Evolutionary conservation across 2,113 vertebrate species (phyloP).

Genomic region (Otis tarda): DNA sequence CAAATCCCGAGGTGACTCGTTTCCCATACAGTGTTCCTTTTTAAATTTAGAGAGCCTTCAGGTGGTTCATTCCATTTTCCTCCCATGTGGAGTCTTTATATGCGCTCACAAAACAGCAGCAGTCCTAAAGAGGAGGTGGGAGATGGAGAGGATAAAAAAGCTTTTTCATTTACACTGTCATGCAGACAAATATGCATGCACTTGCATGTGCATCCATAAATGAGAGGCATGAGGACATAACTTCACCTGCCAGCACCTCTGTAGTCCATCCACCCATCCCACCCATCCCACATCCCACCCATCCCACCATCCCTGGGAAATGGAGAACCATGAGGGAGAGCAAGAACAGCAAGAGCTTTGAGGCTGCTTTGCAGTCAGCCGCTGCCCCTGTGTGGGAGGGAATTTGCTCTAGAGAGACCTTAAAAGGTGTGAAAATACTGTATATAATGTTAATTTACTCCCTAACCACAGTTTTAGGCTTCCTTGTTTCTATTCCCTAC

Average conservation of each 20-base stretch:
- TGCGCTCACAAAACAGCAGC: accelerated
- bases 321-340: neutral
- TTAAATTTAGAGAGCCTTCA: neutral
- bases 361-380: neutral
- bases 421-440: neutral
- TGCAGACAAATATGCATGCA: neutral
- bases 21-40: neutral
- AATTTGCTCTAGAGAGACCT: neutral
- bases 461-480: neutral
- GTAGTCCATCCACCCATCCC: neutral
- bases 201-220: neutral
- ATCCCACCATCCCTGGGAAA: neutral
- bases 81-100: neutral
- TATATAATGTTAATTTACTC: neutral
- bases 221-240: neutral
- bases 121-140: neutral
- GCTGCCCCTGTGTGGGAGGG: neutral
- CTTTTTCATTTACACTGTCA: neutral
- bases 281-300: neutral
- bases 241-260: neutral
- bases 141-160: neutral
- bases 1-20: neutral
- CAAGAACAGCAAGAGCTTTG: neutral
- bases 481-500: neutral
- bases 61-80: neutral